Evolutionary conservation across 2,113 vertebrate genomes (phyloP), one percentile per base, ranked within the genome.

Genomic region (Tetrao urogallus): DNA sequence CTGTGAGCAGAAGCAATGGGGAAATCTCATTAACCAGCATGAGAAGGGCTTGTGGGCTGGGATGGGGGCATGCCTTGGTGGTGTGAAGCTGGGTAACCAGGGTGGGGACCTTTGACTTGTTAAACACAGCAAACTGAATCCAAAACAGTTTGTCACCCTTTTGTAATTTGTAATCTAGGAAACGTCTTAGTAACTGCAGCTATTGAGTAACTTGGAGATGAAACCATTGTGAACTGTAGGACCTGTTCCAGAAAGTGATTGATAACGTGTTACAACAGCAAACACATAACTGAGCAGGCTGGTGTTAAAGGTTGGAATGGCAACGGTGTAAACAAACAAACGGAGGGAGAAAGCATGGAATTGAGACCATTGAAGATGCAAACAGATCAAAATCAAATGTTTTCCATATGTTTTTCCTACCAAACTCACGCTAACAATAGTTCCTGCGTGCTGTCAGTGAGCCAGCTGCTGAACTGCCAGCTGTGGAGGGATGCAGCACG

Each of bases 81-180:
- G 58, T 3, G 10, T 5, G 61, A 34, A 86, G 63, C 27, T 72
- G 71, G 67, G 8, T 40, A 43, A 64, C 3, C 11, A 56, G 36
- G 67, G 50, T 42, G 70, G 72, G 34, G 76, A 65, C 34, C 71
- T 92, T 86, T 90, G 67, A 48, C 66, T 57, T 20, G 20, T 27
- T 79, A 85, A 57, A 57, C 48, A 56, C n/a, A 75, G 69, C 74
- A 86, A 88, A 40, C 3, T 14, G 83, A 50, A 64, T 3, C 34
- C 1, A 20, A 69, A 86, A 32, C 38, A 65, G n/a, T 47, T 50
- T 42, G 67, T 58, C 73, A 82, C 70, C 69, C 38, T 74, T 42
- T 86, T 43, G 67, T 67, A 85, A 65, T 57, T 24, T 45, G 32
- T 72, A 78, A 92, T 89, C 58, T 30, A 91, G 92, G 58, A 86